Conservation (phyloP, 1,140 invertebrate species). For the Eumeta japonica region DNA sequence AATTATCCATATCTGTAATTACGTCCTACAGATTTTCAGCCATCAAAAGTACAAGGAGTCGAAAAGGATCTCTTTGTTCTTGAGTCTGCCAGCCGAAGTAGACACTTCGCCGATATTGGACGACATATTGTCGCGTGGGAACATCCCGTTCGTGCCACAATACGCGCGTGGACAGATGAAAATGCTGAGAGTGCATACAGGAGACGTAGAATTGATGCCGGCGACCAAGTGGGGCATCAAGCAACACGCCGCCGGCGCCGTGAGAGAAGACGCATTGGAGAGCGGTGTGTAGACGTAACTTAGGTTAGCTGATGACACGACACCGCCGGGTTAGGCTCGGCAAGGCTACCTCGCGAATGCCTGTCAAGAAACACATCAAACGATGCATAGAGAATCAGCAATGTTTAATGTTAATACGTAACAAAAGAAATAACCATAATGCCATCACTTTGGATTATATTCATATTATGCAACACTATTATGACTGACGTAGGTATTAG, state of each 20-base stretch:
- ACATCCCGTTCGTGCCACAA: constrained; percentile 5
- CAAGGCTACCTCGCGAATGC: no score
- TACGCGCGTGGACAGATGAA: constrained; percentile 5
- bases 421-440: no score
- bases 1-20: background rate
- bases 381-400: no score
- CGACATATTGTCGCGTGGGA: constrained; percentile 4
- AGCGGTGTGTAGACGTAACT: background rate
- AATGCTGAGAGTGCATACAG: constrained; percentile 4
- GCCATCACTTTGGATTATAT: no score
- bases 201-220: constrained; percentile 4
- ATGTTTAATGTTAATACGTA: no score
- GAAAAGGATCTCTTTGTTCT: constrained; percentile 4
- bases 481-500: no score
- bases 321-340: no score
- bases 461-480: no score
- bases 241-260: constrained; percentile 4
- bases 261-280: constrained; percentile 7
- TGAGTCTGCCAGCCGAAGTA: constrained; percentile 5
- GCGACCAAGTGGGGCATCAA: constrained; percentile 7
- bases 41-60: constrained; percentile 6
- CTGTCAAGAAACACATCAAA: no score
- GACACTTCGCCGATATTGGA: constrained; percentile 1
- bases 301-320: no score
- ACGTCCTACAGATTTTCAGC: constrained; percentile 6